Evolutionary conservation across 2,888 invertebrate species (phyloP).

Genomic region (Clivina fossor): DNA sequence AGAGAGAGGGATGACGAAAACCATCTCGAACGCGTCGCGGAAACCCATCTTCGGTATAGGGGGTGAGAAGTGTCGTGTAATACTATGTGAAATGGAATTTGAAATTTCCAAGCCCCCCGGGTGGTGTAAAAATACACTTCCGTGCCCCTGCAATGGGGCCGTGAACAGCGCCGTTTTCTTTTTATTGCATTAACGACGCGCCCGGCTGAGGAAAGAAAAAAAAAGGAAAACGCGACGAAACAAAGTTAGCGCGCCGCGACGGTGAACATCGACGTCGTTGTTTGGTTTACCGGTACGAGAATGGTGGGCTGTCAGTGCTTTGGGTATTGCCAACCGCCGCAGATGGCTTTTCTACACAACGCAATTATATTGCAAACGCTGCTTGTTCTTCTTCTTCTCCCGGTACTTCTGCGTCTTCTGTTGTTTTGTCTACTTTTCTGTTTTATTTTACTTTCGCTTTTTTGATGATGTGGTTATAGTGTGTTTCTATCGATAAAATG

Average conservation of each 20-base stretch:
- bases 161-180: conserved; percentile 51
- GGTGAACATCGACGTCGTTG: too few relatives aligned
- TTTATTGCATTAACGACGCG: conserved; percentile 54
- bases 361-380: conserved; percentile 31
- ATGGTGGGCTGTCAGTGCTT: too few relatives aligned
- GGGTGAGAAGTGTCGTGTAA: conserved; percentile 35
- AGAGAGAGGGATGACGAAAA: conserved; percentile 22
- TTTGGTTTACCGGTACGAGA: too few relatives aligned
- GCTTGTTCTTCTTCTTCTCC: neutral
- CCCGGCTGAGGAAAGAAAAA: too few relatives aligned
- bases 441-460: too few relatives aligned
- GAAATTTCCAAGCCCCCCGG: conserved; percentile 55
- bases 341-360: conserved; percentile 27
- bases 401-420: too few relatives aligned
- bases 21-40: conserved; percentile 10
- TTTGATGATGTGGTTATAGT: too few relatives aligned
- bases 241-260: conserved; percentile 47
- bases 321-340: conserved; percentile 5
- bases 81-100: conserved; percentile 53
- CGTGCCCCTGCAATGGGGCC: conserved; percentile 45
- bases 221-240: conserved; percentile 52
- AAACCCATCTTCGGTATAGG: too few relatives aligned
- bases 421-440: too few relatives aligned
- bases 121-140: conserved; percentile 56
- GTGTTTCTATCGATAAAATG: too few relatives aligned